These are phyloP conservation scores for Triplophysa dalaica DNA, from an alignment of 2,113 vertebrate species.

Conservation along the genomic window DNA sequence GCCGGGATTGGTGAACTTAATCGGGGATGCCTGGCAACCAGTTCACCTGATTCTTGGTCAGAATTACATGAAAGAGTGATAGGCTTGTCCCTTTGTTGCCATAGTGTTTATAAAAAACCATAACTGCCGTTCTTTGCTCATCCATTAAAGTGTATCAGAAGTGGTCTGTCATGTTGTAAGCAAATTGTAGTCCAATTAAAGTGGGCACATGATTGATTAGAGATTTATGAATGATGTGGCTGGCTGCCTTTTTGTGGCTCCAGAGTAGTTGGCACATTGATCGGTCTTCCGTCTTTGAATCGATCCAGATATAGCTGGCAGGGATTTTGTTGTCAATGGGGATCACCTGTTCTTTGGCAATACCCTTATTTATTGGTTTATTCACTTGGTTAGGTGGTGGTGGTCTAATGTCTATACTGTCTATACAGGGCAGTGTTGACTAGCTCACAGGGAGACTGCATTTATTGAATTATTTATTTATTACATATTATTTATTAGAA, in stretches of 20 bases:
- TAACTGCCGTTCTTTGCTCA: neutral
- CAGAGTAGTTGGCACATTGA: neutral
- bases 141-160: neutral
- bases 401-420: neutral
- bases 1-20: neutral
- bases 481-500: no score
- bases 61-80: conserved; percentile 1
- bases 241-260: neutral
- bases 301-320: conserved; percentile 4
- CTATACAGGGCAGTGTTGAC: no score
- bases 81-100: conserved; percentile 2
- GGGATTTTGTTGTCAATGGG: neutral
- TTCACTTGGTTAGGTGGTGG: neutral
- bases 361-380: neutral
- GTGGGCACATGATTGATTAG: neutral
- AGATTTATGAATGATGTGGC: neutral
- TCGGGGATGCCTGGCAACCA: neutral
- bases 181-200: neutral
- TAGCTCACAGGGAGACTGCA: no score
- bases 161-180: neutral
- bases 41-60: neutral
- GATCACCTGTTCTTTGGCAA: neutral
- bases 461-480: no score
- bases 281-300: neutral
- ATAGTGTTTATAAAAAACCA: neutral